Percentiles rank a stretch among this genome's conserved stretches.
phyloP scores from a whole-genome alignment of 1,140 invertebrate species.

The Pissodes strobi region DNA sequence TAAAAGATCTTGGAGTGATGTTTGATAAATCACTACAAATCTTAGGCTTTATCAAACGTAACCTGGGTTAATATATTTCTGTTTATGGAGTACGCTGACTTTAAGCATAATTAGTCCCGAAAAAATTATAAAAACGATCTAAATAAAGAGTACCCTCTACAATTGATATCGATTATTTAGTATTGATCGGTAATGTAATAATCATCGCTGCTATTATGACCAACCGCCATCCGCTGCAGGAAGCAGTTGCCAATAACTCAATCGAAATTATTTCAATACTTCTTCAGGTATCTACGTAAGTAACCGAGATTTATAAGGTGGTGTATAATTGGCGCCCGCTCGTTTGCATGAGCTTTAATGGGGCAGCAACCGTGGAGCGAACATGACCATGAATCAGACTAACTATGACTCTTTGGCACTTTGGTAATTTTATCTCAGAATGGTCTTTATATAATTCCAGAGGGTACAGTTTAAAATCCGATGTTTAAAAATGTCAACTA shows the following conservation, averaged over 20 bases:
- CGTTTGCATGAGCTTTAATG: conserved; percentile 43
- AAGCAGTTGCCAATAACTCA: conserved; percentile 10
- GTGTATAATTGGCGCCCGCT: conserved; percentile 44
- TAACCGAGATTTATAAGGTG: conserved; percentile 39
- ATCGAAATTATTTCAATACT: conserved; percentile 11
- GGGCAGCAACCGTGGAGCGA: conserved; percentile 21
- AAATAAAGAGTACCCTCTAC: no score
- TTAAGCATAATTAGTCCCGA: no score
- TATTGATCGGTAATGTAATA: background rate
- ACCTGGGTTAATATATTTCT: no score
- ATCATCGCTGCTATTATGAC: background rate
- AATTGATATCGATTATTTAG: background rate
- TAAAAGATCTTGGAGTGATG: no score
- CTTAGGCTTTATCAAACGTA: no score
- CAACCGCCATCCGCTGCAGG: background rate
- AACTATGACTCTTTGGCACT: conserved; percentile 18
- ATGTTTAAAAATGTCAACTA: no score
- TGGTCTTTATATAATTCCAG: no score
- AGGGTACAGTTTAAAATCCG: no score
- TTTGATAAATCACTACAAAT: no score
- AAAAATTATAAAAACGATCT: no score
- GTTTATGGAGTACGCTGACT: no score
- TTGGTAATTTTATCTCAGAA: conserved; percentile 17
- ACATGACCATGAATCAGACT: conserved; percentile 32
- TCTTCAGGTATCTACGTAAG: conserved; percentile 7